A percentile compares a stretch with the other conserved stretches of the same genome.
Evolutionary conservation across 2,888 invertebrate species (phyloP).

Genomic region (Caenorhabditis sinica): DNA sequence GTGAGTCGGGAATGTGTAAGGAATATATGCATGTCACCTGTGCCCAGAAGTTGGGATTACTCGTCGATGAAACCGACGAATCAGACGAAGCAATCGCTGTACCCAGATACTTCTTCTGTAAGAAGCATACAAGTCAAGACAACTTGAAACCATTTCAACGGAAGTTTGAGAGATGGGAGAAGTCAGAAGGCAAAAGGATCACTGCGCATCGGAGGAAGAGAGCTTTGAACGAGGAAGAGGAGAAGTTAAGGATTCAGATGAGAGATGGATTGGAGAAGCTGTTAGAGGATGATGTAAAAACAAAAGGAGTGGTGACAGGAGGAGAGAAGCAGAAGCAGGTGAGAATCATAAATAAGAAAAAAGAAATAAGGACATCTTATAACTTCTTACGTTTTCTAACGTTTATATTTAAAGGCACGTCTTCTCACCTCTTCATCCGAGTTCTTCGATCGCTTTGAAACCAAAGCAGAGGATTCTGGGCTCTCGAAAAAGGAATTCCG

Average conservation of each 20-base stretch:
- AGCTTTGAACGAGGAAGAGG: slow-evolving; percentile 67
- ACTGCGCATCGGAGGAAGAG: slow-evolving; percentile 43
- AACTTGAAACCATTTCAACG: slow-evolving; percentile 34
- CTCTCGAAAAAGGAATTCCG: slow-evolving; percentile 53
- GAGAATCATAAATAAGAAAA: no score
- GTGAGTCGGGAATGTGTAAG: slow-evolving; percentile 98
- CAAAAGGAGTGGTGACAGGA: background rate
- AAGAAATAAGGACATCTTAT: background rate
- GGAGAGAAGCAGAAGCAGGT: slow-evolving; percentile 23
- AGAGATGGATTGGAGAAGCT: slow-evolving; percentile 23
- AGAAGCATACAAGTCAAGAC: slow-evolving; percentile 70
- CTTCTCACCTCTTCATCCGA: slow-evolving; percentile 61
- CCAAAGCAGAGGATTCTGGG: slow-evolving; percentile 63
- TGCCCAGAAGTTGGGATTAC: slow-evolving; percentile 79
- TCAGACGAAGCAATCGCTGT: slow-evolving; percentile 44
- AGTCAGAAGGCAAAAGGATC: slow-evolving; percentile 22
- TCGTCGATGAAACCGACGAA: slow-evolving; percentile 75
- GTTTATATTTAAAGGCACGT: slow-evolving; percentile 35
- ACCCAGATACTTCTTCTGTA: slow-evolving; percentile 77
- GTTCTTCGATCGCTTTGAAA: slow-evolving; percentile 61
- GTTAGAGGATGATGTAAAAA: background rate
- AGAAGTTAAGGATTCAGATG: slow-evolving; percentile 57
- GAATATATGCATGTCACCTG: slow-evolving; percentile 98
- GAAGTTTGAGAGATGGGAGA: slow-evolving; percentile 29
- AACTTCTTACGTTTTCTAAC: background rate